These are phyloP conservation scores for Gymnarchus niloticus DNA, from an alignment of 2,113 vertebrate genomes.

Conservation along the genomic window DNA sequence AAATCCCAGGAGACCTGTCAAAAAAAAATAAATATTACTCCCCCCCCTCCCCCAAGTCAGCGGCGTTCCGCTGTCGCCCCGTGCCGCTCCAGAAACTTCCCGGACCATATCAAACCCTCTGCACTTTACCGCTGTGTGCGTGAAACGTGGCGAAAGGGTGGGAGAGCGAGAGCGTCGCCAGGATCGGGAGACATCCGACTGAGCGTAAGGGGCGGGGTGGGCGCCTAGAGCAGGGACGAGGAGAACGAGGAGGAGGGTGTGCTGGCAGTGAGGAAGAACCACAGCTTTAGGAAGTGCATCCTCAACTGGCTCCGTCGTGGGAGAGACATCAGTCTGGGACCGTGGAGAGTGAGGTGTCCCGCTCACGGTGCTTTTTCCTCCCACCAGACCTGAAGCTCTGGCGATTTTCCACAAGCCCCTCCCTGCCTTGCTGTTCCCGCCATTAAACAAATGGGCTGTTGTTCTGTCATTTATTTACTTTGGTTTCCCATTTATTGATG, in stretches of 20 bases:
- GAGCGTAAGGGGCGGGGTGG: constrained; percentile 41
- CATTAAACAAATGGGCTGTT: background rate
- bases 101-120: constrained; percentile 57
- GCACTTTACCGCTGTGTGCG: constrained; percentile 71
- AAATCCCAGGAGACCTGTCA: background rate
- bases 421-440: constrained; percentile 10
- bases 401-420: constrained; percentile 40
- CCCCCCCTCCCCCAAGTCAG: constrained; percentile 5
- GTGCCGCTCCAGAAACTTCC: constrained; percentile 35
- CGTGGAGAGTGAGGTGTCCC: constrained; percentile 13
- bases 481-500: constrained; percentile 11
- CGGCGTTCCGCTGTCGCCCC: background rate
- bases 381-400: background rate
- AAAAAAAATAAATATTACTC: background rate
- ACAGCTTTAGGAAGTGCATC: background rate
- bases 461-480: constrained; percentile 16
- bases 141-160: constrained; percentile 49
- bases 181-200: constrained; percentile 34
- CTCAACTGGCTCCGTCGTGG: background rate
- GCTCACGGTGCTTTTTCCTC: constrained; percentile 26
- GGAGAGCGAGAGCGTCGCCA: constrained; percentile 54
- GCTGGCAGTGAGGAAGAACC: background rate
- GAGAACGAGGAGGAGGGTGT: background rate
- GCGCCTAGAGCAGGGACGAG: constrained; percentile 38
- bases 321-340: no score